phyloP scores from a whole-genome alignment of 2,797 vertebrate genomes.

The Tragopan temminckii region DNA sequence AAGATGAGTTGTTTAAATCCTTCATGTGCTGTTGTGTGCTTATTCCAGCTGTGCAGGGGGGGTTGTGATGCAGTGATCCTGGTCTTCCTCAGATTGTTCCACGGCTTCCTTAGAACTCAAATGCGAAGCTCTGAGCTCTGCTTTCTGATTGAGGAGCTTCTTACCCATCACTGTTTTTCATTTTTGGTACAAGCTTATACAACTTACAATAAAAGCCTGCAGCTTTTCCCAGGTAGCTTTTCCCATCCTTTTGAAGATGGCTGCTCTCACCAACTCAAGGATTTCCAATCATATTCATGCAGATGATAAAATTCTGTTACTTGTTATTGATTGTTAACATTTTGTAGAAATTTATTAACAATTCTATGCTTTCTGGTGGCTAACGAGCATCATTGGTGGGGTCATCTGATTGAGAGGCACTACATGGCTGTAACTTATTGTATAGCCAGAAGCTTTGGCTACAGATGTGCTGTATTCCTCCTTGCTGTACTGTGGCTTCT shows the following conservation, averaged over 20 bases:
- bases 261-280: not conserved
- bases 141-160: accelerated
- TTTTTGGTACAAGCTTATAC: accelerated
- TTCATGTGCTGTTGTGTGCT: accelerated
- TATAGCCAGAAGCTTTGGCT: not conserved
- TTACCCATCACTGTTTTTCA: not conserved
- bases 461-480: accelerated
- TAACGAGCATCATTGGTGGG: accelerated
- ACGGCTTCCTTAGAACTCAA: not conserved
- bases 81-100: not conserved
- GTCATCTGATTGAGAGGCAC: not conserved
- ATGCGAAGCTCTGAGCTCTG: accelerated
- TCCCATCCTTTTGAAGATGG: not conserved
- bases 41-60: not conserved
- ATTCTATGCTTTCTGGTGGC: not conserved
- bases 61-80: accelerated
- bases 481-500: not conserved
- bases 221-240: no score
- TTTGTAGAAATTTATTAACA: not conserved
- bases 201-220: no score
- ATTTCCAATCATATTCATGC: accelerated
- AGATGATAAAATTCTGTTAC: accelerated
- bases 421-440: accelerated
- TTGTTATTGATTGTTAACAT: not conserved
- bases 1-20: not conserved